Percentiles rank a stretch among this genome's conserved stretches.
Conservation (phyloP, 1,140 invertebrate genomes). For the Pseudobourletiella spinata region DNA sequence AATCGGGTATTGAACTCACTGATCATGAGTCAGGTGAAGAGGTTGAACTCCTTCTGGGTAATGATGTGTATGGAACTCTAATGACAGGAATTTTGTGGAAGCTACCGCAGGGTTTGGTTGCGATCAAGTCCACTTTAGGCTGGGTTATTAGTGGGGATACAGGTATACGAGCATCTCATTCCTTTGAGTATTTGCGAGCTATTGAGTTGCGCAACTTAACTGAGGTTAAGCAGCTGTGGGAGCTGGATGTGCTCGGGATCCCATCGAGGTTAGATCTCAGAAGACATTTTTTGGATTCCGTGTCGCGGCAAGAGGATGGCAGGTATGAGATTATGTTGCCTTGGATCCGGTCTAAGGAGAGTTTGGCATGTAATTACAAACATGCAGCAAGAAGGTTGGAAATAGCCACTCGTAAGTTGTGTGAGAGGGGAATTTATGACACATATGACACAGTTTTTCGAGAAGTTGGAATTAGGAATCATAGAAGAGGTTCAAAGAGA, state of each 20-base stretch:
- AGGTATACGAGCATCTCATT: no score
- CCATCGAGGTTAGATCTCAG: neutral
- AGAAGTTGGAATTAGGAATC: slow-evolving; percentile 15
- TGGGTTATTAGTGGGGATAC: neutral
- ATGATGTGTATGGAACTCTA: neutral
- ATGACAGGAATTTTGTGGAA: neutral
- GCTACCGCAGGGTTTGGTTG: neutral
- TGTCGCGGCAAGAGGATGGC: neutral
- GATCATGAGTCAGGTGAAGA: neutral
- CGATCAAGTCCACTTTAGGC: neutral
- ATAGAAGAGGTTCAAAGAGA: slow-evolving; percentile 21
- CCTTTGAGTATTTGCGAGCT: no score
- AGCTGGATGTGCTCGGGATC: neutral
- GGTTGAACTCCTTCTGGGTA: neutral
- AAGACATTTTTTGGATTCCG: neutral
- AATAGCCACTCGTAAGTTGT: neutral
- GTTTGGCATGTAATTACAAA: neutral
- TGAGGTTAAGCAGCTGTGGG: neutral
- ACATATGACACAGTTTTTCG: slow-evolving; percentile 21
- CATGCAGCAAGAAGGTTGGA: slow-evolving; percentile 12
- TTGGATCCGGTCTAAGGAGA: neutral
- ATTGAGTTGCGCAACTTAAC: neutral
- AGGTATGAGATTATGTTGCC: slow-evolving; percentile 13
- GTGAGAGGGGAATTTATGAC: neutral
- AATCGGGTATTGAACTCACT: neutral